Evolutionary conservation across 2,113 vertebrate genomes (phyloP).

Genomic region (Caranx ignobilis): DNA sequence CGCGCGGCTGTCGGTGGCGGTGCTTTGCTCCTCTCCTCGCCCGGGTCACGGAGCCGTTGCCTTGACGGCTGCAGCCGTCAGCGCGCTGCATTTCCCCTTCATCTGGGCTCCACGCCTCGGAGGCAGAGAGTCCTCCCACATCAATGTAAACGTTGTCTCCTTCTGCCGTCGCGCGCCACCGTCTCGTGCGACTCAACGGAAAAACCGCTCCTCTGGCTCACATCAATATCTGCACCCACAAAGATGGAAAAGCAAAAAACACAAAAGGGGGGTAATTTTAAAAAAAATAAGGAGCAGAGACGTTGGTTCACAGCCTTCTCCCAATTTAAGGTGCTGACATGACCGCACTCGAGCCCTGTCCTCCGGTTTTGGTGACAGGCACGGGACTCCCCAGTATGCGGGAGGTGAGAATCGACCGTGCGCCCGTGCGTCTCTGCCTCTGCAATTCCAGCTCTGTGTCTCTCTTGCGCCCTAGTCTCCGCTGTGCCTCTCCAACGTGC

Average conservation of each 20-base stretch:
- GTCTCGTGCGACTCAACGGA: constrained; percentile 55
- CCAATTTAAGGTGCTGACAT: constrained; percentile 52
- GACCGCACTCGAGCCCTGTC: constrained; percentile 54
- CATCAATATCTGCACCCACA: constrained; percentile 71
- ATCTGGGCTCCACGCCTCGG: constrained; percentile 80
- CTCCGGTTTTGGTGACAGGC: constrained; percentile 63
- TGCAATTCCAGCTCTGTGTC: constrained; percentile 82
- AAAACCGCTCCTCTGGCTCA: constrained; percentile 72
- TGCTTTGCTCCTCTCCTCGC: constrained; percentile 68
- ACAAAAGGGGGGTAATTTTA: constrained; percentile 30
- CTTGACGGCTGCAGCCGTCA: constrained; percentile 82
- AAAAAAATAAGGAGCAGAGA: constrained; percentile 35
- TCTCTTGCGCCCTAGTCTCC: constrained; percentile 71
- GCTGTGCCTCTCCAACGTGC: constrained; percentile 81
- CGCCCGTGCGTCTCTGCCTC: constrained; percentile 80
- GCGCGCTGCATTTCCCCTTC: constrained; percentile 85
- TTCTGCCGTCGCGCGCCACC: constrained; percentile 69
- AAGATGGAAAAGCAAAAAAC: constrained; percentile 59
- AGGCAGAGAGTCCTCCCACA: constrained; percentile 71
- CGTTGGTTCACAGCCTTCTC: constrained; percentile 53
- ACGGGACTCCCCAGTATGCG: constrained; percentile 78
- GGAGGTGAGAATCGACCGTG: constrained; percentile 73
- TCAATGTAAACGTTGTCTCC: constrained; percentile 68
- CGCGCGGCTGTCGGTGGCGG: constrained; percentile 47
- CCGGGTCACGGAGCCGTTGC: constrained; percentile 84